phyloP scores from a whole-genome alignment of 2,797 vertebrate species.

The Acipenser ruthenus region DNA sequence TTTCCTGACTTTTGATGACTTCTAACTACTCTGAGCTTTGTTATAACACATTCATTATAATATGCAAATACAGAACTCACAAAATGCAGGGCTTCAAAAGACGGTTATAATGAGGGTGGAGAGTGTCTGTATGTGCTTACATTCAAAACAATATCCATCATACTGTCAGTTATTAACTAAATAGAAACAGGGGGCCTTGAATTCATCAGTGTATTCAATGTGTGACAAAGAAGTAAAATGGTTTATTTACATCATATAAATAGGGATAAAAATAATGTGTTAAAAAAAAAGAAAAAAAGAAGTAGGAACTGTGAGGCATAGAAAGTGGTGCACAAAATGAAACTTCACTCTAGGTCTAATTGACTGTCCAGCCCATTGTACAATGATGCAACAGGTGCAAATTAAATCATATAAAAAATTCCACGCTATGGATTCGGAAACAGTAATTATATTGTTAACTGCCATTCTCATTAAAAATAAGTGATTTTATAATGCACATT shows the following conservation, averaged over 20 bases:
- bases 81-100: background rate
- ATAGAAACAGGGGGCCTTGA: slow-evolving; percentile 1
- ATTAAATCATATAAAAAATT: slow-evolving; percentile 16
- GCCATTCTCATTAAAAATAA: slow-evolving; percentile 47
- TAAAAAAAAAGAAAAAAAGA: no score
- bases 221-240: background rate
- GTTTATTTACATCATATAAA: no score
- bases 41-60: slow-evolving; percentile 3
- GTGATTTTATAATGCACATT: slow-evolving; percentile 3
- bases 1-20: background rate
- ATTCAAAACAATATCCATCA: slow-evolving; percentile 2
- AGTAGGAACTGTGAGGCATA: no score
- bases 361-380: slow-evolving; percentile 9
- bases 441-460: slow-evolving; percentile 21
- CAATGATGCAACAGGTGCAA: slow-evolving; percentile 32
- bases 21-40: background rate
- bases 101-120: background rate
- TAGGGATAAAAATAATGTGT: no score
- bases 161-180: slow-evolving; percentile 1
- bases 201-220: background rate
- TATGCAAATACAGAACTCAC: background rate
- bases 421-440: slow-evolving; percentile 22
- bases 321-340: slow-evolving; percentile 10
- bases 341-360: slow-evolving; percentile 14
- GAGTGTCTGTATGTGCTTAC: background rate